Evolutionary conservation across 2,113 vertebrate species (phyloP), one percentile per base, ranked within the genome.

Genomic region (Psittacus erithacus): DNA sequence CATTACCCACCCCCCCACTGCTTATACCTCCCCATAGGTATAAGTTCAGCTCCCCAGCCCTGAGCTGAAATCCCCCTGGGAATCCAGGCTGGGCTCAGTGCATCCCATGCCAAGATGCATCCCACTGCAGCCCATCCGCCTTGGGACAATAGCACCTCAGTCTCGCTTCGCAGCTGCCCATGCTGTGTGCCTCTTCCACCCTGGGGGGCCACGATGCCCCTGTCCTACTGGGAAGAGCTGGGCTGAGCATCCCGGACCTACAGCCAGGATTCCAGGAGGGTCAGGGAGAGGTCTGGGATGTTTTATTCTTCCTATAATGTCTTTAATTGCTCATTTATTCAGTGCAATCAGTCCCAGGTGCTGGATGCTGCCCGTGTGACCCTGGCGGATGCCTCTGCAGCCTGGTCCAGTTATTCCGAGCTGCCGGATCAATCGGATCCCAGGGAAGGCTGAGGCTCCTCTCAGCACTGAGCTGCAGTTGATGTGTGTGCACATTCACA

Each of bases 281-380:
- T 84, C 96, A 64, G 47, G 17, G 38, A 25, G 88, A 92, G 94
- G 91, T 93, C 96, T 89, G 91, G 53, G 91, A 41, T 82, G 82
- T 17, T 89, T 95, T 82, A 46, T 91, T 93, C 78, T 97, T 95
- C 94, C 95, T 92, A 94, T 64, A 93, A 96, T 47, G 79, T 71
- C 92, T 62, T 96, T 98, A 97, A 98, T 97, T 95, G 97, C 96
- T 97, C 97, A 88, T 98, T 98, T 97, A 97, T 97, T 97, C 96
- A 88, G 87, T 28, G 92, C 96, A 96, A 97, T 98, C 97, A 97
- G 93, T 97, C 97, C 95, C 97, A 96, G 92, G 98, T 67, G 97
- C 93, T 94, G 4, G 83, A 11, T 82, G 73, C 10, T 17, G 43
- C 41, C 81, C 9, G 25, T 1, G 24, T 88, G 92, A 93, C 93